A percentile compares a stretch with the other conserved stretches of the same genome.
These are phyloP conservation scores for Nowickia ferox DNA, from an alignment of 2,888 invertebrate genomes.

Conservation along the genomic window DNA sequence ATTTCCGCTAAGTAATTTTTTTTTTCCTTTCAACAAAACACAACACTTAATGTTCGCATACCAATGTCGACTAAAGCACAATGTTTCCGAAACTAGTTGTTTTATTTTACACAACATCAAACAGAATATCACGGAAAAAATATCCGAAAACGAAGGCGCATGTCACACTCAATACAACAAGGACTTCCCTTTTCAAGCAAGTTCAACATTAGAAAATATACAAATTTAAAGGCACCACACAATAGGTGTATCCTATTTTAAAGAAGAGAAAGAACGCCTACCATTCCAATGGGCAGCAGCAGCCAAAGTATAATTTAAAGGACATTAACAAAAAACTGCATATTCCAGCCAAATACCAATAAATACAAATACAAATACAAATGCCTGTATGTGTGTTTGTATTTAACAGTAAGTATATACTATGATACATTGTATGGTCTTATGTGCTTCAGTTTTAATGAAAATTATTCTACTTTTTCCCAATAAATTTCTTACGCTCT, in stretches of 20 bases:
- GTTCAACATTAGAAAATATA: constrained; percentile 3
- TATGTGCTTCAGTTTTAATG: constrained; percentile 56
- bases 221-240: constrained; percentile 56
- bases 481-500: constrained; percentile 43
- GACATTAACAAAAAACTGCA: constrained; percentile 68
- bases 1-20: constrained; percentile 1
- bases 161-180: constrained; percentile 69
- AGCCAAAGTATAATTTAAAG: constrained; percentile 41
- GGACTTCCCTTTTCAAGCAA: constrained; percentile 78
- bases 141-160: constrained; percentile 74
- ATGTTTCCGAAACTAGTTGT: constrained; percentile 59
- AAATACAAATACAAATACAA: neutral
- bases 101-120: constrained; percentile 31
- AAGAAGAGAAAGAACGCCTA: constrained; percentile 75
- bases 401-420: constrained; percentile 12
- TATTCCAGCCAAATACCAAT: constrained; percentile 57
- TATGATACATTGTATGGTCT: constrained; percentile 47
- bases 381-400: constrained; percentile 32
- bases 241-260: constrained; percentile 50
- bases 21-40: constrained; percentile 41
- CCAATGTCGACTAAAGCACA: constrained; percentile 57
- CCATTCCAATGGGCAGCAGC: constrained; percentile 77
- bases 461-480: constrained; percentile 47
- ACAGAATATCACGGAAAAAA: neutral
- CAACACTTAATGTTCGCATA: constrained; percentile 66